phyloP scores from a whole-genome alignment of 2,113 vertebrate genomes.

The Collichthys lucidus region DNA sequence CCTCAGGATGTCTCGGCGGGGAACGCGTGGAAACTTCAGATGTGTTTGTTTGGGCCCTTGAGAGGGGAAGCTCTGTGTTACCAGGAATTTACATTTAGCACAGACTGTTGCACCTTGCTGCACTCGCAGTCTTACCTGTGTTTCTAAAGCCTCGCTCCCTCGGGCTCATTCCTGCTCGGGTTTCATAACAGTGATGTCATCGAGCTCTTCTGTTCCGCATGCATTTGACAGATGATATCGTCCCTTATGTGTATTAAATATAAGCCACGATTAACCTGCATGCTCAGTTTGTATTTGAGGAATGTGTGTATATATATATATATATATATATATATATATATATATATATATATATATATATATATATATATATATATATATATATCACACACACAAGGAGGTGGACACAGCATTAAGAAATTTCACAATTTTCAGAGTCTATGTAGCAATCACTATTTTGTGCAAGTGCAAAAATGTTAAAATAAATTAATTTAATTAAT shows the following conservation, averaged over 20 bases:
- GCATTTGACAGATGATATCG: not conserved
- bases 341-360: no score
- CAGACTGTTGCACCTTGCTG: not conserved
- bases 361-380: no score
- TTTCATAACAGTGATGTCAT: slow-evolving; percentile 21
- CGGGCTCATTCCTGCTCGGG: not conserved
- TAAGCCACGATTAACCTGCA: not conserved
- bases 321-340: no score
- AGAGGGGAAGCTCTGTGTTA: not conserved
- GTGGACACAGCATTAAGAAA: no score
- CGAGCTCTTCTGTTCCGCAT: slow-evolving; percentile 1
- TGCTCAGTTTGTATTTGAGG: not conserved
- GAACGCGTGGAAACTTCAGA: not conserved
- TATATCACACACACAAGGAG: no score
- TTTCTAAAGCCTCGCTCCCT: not conserved
- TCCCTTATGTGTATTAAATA: not conserved
- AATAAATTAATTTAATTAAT: no score
- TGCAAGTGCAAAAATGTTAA: no score
- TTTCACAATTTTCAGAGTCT: no score
- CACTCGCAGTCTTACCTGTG: not conserved
- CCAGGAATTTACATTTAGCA: not conserved
- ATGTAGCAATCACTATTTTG: no score
- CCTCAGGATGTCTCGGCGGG: fast-evolving
- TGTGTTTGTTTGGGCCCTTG: slow-evolving; percentile 15
- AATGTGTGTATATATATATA: not conserved